Evolutionary conservation across 64 coral and sea anemone species (phyloP).

Genomic region (Catalaphyllia jardinei): DNA sequence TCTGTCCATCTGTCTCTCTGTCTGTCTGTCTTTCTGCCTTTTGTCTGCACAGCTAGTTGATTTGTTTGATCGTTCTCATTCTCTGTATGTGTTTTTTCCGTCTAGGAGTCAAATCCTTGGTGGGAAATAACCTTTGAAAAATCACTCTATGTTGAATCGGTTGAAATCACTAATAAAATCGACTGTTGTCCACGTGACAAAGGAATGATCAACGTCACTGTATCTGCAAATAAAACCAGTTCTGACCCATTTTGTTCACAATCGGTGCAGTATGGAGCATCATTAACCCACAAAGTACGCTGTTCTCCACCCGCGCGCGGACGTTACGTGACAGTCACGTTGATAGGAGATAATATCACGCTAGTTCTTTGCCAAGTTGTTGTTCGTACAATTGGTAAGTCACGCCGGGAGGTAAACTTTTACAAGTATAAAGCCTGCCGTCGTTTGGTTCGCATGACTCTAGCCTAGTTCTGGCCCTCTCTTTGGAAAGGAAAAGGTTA

Average conservation of each 20-base stretch:
- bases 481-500: too few species aligned
- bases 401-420: too few species aligned
- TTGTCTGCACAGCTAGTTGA: too few species aligned
- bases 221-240: neutral
- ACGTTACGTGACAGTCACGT: neutral
- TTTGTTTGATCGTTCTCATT: neutral
- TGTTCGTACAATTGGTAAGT: neutral
- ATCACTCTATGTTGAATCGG: neutral
- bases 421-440: too few species aligned
- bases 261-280: neutral
- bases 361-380: slow-evolving; percentile 3
- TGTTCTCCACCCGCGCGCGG: neutral
- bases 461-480: too few species aligned
- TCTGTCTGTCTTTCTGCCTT: too few species aligned
- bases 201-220: neutral
- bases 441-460: too few species aligned
- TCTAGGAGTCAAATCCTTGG: neutral
- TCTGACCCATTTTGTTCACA: neutral
- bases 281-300: neutral
- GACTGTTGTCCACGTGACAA: neutral
- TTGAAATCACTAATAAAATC: neutral
- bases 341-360: neutral
- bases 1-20: neutral
- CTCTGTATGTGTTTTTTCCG: neutral
- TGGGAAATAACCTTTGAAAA: neutral